phyloP scores from a whole-genome alignment of 2,888 invertebrate species.

The Willowsia nigromaculata region DNA sequence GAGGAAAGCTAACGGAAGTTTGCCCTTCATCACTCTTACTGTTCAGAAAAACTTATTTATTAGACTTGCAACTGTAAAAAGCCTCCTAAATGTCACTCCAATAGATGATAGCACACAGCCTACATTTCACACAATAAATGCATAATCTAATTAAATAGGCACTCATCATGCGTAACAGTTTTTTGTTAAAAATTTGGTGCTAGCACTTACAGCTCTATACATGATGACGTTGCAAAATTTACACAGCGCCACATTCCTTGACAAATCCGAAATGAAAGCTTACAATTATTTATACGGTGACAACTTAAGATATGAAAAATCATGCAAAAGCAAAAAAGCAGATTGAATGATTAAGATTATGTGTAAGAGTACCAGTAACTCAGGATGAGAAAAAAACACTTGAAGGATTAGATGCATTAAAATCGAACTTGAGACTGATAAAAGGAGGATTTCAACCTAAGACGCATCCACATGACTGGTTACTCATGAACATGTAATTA shows the following conservation, averaged over 20 bases:
- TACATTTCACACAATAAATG: not conserved
- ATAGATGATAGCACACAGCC: not conserved
- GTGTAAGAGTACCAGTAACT: not conserved
- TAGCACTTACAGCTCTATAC: not conserved
- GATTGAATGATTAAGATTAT: not conserved
- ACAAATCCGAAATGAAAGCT: slow-evolving; percentile 23
- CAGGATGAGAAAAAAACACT: slow-evolving; percentile 30
- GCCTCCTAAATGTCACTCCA: not conserved
- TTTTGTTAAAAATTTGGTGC: slow-evolving; percentile 2
- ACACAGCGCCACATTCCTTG: not conserved
- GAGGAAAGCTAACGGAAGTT: slow-evolving; percentile 37
- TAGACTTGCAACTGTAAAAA: slow-evolving; percentile 18
- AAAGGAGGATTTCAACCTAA: slow-evolving; percentile 18
- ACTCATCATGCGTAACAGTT: slow-evolving; percentile 1
- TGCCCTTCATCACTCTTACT: slow-evolving; percentile 44
- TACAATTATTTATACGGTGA: slow-evolving; percentile 2
- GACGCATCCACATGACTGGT: not conserved
- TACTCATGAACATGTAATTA: slow-evolving; percentile 38
- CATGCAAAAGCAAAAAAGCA: not conserved
- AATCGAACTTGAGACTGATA: slow-evolving; percentile 17
- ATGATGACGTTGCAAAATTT: slow-evolving; percentile 26
- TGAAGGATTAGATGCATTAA: slow-evolving; percentile 41
- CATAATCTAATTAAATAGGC: slow-evolving; percentile 24
- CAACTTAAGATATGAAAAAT: not conserved
- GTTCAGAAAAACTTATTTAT: not conserved